Percentiles rank a stretch among this genome's conserved stretches.
Evolutionary conservation across 2,797 vertebrate species (phyloP).

Genomic region (Alectoris magna): DNA sequence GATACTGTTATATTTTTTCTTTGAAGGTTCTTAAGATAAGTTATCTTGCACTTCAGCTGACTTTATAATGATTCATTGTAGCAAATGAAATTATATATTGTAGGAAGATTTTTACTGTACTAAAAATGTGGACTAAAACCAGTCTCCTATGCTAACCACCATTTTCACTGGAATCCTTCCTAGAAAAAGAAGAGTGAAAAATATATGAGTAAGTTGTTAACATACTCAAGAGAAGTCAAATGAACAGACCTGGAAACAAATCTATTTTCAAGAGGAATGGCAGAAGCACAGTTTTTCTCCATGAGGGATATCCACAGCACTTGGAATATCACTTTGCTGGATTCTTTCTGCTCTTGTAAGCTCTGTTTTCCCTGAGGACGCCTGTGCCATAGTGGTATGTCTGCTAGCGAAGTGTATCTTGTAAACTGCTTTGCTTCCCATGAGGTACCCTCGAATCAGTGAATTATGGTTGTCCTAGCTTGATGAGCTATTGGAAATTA

Average conservation of each 20-base stretch:
- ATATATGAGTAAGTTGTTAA: not conserved
- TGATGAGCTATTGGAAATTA: not conserved
- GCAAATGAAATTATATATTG: slow-evolving; percentile 26
- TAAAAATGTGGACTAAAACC: slow-evolving; percentile 13
- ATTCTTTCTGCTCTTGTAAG: not conserved
- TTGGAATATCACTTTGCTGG: not conserved
- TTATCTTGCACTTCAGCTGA: slow-evolving; percentile 62
- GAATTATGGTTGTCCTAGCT: not conserved
- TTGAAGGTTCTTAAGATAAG: slow-evolving; percentile 66
- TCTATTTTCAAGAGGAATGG: not conserved
- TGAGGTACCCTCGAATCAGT: not conserved
- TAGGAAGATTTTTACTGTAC: slow-evolving; percentile 28
- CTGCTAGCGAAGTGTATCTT: not conserved
- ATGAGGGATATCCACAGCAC: not conserved
- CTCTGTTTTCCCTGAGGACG: not conserved
- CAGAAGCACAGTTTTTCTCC: not conserved
- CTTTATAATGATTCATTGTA: slow-evolving; percentile 52
- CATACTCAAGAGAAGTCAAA: not conserved
- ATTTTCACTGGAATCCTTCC: slow-evolving; percentile 11
- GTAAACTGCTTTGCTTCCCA: not conserved
- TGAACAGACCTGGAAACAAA: not conserved
- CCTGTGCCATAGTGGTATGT: not conserved
- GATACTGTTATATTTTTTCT: slow-evolving; percentile 15
- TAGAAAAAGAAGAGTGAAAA: not conserved
- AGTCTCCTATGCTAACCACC: not conserved